phyloP scores from a whole-genome alignment of 2,113 vertebrate genomes.

The Toxotes jaculatrix region DNA sequence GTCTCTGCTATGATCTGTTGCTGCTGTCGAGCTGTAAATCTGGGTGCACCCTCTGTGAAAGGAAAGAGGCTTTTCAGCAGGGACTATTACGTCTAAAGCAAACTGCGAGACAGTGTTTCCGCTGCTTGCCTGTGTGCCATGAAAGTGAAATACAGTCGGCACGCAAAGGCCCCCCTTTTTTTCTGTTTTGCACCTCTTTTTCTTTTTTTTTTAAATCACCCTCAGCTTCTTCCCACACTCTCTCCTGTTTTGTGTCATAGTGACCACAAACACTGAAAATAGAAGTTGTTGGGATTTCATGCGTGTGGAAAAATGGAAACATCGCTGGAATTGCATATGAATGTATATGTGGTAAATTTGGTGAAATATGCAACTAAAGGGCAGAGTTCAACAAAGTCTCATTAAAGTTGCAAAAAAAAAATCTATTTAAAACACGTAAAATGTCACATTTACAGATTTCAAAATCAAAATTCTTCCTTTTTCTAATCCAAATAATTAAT shows the following conservation, averaged over 20 bases:
- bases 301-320: constrained; percentile 15
- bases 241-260: constrained; percentile 33
- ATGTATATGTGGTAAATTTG: constrained; percentile 17
- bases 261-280: constrained; percentile 22
- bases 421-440: neutral
- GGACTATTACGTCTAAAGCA: constrained; percentile 66
- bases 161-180: constrained; percentile 48
- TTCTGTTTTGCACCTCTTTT: constrained; percentile 54
- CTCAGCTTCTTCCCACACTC: constrained; percentile 39
- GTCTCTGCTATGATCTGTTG: constrained; percentile 70
- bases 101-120: constrained; percentile 62
- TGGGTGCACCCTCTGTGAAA: constrained; percentile 69
- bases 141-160: constrained; percentile 61
- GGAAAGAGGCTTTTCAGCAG: constrained; percentile 70
- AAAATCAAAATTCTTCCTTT: neutral
- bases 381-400: neutral
- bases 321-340: neutral
- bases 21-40: constrained; percentile 79
- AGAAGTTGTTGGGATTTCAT: constrained; percentile 16
- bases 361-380: constrained; percentile 2
- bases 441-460: neutral
- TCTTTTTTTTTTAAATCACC: constrained; percentile 41
- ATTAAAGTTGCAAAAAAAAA: neutral
- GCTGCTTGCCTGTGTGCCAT: constrained; percentile 57
- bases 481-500: neutral